Base-by-base conservation (phyloP, 2,888 invertebrate genomes). In the Aporophyla lueneburgensis region DNA sequence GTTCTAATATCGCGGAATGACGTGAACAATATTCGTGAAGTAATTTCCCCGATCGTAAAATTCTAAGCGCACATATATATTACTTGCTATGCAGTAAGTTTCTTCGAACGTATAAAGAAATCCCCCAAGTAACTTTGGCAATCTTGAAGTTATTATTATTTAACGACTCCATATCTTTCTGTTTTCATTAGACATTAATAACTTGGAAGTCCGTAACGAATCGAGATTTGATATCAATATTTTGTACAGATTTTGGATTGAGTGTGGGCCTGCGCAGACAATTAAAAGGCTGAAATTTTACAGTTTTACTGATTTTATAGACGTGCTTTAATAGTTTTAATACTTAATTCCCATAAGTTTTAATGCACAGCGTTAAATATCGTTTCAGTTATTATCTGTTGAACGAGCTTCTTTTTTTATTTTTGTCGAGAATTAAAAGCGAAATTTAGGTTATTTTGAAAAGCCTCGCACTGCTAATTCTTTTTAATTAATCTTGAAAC, bases 21-120 rank as follows among this genome's bases (percentile, higher is more conserved):
- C 74, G 87, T 85, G 87, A 83, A 85, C 83, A 87, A 88, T 88
- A 88, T 85, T 87, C 87, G 79, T 83, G 79, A 83, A 88, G 87
- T 88, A 87, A 87, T 88, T 87, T 88, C 80, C 24, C 9, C 51
- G 83, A 76, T 87, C 88, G 75, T 87, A 87, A 87, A 87, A 87
- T 85, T 78, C 80, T 71, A 83, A 79, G 80, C 70, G 81, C 77
- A 81, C 78, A 75, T 84, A 76, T 83, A 80, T 80, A 83, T 78
- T 77, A 81, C 82, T 86, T 83, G 85, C 81, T 72, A 88, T 85
- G 87, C 87, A 86, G 83, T 76, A 82, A 85, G 83, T 83, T 83
- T 56, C 51, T 61, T 69, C 76, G 74, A 80, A 82, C 76, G 74
- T 87, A 84, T 86, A 84, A 87, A 87, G 80, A 88, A 86, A 88